Evolutionary conservation across 2,888 invertebrate genomes (phyloP), one percentile per base, ranked within the genome.

Genomic region (Sussaba pulchella): DNA sequence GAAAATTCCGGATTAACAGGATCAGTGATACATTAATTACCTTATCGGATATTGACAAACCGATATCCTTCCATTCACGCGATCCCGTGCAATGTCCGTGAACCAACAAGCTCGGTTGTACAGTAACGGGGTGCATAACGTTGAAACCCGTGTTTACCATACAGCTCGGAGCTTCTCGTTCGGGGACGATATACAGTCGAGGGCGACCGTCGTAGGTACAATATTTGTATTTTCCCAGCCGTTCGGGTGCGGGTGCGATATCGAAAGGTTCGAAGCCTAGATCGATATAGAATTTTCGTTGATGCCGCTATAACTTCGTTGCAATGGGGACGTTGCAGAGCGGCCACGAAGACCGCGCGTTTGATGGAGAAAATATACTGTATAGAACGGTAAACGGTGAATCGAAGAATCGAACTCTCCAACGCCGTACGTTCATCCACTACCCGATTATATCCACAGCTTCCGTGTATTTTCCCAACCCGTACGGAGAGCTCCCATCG

Each of bases 201-300:
- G 12, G 19, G 43, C 59, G 6, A 31, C 31, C 4, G 31, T 5
- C 4, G 31, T 31, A 31, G 31, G 24, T 57, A 64, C 43, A 69
- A 81, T 81, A 72, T 76, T 81, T 76, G 64, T 72, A 69, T 81
- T 77, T 72, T 54, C 36, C 41, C 12, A 4, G n/a, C 4, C 12
- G 1, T 12, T 43, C 43, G 31, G 39, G 69, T 76, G 67, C 57
- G 45, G 54, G 24, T 31, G 57, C 63, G 71, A 76, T 76, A 76
- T 76, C 72, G 72, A 39, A 64, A 76, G 31, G 31, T 31, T 43
- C 17, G 19, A 17, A 19, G 31, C 54, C 10, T 24, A 69, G 76
- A 81, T 76, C 57, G 76, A 77, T 81, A 72, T n/a, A 31, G 64
- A 50, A 69, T 72, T 73, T 77, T 64, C 67, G 61, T 2, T 52